Evolutionary conservation across 2,113 vertebrate species (phyloP).

Genomic region (Clarias magur): DNA sequence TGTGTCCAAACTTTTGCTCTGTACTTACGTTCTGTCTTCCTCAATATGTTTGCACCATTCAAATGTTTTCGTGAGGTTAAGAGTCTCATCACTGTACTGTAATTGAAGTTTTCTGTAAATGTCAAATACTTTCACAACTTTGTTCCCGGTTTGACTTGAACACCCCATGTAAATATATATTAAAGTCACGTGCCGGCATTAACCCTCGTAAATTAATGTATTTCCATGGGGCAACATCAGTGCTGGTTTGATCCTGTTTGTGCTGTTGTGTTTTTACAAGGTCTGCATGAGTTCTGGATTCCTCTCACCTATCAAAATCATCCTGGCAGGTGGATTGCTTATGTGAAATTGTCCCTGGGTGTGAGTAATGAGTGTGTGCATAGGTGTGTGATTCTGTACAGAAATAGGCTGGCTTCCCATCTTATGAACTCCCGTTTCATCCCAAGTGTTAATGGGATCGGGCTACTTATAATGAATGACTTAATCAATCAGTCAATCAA

Average conservation of each 20-base stretch:
- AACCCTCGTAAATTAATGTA: conserved; percentile 61
- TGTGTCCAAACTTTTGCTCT: too few relatives aligned
- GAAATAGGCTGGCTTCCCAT: not conserved
- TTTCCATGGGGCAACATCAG: conserved; percentile 45
- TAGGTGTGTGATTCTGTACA: conserved; percentile 25
- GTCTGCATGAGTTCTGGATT: not conserved
- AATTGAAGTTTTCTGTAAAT: too few relatives aligned
- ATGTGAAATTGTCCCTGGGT: not conserved
- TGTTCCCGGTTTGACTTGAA: too few relatives aligned
- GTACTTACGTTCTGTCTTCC: too few relatives aligned
- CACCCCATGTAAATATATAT: not conserved
- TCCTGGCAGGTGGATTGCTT: not conserved
- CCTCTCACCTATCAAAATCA: not conserved
- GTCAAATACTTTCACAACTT: too few relatives aligned
- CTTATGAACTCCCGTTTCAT: not conserved
- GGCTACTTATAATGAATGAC: not conserved
- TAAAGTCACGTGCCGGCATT: conserved; percentile 47
- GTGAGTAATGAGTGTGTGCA: not conserved
- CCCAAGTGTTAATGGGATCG: not conserved
- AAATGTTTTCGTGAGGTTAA: too few relatives aligned
- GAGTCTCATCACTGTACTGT: too few relatives aligned
- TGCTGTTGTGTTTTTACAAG: not conserved
- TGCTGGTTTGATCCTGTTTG: not conserved
- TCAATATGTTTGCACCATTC: too few relatives aligned
- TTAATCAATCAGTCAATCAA: not conserved